Base-by-base conservation (phyloP, 2,113 vertebrate genomes). In the Gobius niger region DNA sequence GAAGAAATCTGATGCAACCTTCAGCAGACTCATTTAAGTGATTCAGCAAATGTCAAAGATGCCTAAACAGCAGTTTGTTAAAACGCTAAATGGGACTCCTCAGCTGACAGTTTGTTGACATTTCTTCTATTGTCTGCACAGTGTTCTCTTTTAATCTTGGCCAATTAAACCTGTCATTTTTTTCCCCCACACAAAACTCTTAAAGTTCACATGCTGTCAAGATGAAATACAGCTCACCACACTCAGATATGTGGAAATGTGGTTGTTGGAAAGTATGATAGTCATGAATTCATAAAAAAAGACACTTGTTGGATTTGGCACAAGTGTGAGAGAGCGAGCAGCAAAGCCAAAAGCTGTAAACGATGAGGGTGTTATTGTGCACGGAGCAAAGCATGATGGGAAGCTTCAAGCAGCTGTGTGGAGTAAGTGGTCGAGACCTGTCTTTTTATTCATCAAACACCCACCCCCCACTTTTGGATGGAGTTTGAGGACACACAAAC, bases 371-470 rank as follows among this genome's bases (percentile, higher is more conserved):
- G 75, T 75, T 69, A 82, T 85, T 72, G 77, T 67, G 61, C 42
- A 72, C 61, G 85, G 18, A 59, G 24, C 85, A 88, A 87, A 82
- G 87, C 87, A 89, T 88, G 82, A 87, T 91, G 91, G 88, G 91
- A 90, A 88, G 72, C 75, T 19, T 83, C 50, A 56, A 60, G 68
- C 61, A 76, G 75, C 52, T 47, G 75, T 47, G 68, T 54, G 70
- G 76, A 80, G 47, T 61, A 73, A 76, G 74, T 73, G 79, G 78
- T 65, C 80, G 86, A 88, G 86, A 88, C 89, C 84, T 83, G 82
- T 90, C 87, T 52, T 79, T 69, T 80, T 75, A 88, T 90, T 91
- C 82, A 86, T 88, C 79, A 78, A 68, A 72, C 70, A 57, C 16
- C 50, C 61, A 19, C 51, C 59, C 50, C 64, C 68, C 63, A 12